Conservation (phyloP, 2,888 invertebrate species). For the Cremastinae sp. region DNA sequence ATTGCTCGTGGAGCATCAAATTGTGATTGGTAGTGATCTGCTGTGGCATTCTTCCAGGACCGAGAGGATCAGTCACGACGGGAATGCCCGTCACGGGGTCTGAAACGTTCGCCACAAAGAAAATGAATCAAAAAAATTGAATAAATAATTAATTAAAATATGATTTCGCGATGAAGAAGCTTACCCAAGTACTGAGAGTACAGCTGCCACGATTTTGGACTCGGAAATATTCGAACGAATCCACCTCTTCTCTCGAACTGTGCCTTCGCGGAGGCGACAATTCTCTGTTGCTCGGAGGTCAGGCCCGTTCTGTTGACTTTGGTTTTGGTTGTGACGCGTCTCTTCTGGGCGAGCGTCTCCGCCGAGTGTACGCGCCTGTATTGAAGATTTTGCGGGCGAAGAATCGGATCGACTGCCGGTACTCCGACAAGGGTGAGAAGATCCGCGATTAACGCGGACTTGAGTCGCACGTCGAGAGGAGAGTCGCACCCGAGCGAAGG, state of each 20-base stretch:
- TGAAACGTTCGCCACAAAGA: conserved; percentile 71
- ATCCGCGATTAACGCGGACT: conserved; percentile 94
- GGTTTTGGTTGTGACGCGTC: conserved; percentile 76
- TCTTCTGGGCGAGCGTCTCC: conserved; percentile 83
- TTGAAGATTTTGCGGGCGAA: conserved; percentile 81
- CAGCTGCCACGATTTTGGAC: conserved; percentile 92
- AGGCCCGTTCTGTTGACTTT: conserved; percentile 81
- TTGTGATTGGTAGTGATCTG: conserved; percentile 85
- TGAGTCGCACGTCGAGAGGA: conserved; percentile 95
- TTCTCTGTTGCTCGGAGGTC: conserved; percentile 89
- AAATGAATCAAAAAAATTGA: no score
- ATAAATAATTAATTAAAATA: neutral
- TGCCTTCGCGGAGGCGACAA: conserved; percentile 87
- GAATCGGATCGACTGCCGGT: conserved; percentile 87
- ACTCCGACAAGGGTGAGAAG: conserved; percentile 94
- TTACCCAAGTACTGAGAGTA: conserved; percentile 90
- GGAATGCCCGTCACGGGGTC: conserved; percentile 89
- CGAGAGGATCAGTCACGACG: conserved; percentile 79
- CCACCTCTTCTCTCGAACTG: conserved; percentile 93
- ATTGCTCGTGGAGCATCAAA: conserved; percentile 87
- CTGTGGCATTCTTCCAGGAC: conserved; percentile 82
- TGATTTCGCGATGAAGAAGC: no score
- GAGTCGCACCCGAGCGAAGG: conserved; percentile 96
- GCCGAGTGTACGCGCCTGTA: conserved; percentile 89
- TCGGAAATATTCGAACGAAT: conserved; percentile 94